A percentile compares a stretch with the other conserved stretches of the same genome.
Evolutionary conservation across 2,113 vertebrate genomes (phyloP).

Genomic region (Piaya cayana): DNA sequence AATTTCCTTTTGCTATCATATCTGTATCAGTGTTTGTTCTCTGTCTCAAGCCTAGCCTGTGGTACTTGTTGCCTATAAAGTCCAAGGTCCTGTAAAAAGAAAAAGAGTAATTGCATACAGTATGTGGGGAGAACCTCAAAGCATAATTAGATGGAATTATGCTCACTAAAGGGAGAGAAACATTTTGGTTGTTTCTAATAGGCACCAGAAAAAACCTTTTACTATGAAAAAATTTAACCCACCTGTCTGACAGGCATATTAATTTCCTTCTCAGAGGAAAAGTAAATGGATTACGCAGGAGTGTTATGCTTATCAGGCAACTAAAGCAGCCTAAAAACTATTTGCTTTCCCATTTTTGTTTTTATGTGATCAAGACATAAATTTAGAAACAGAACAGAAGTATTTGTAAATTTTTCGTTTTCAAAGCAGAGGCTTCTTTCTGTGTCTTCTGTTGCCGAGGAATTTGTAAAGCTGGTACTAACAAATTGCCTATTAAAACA

Average conservation of each 20-base stretch:
- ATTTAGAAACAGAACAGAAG: neutral
- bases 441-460: neutral
- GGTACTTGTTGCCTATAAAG: neutral
- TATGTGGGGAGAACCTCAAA: neutral
- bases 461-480: slow-evolving; percentile 1
- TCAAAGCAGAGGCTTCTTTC: neutral
- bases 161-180: neutral
- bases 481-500: slow-evolving; percentile 9
- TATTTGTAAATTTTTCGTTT: neutral
- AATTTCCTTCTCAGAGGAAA: slow-evolving; percentile 37
- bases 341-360: slow-evolving; percentile 22
- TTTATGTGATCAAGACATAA: neutral
- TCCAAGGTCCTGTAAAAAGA: neutral
- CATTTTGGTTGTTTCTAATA: slow-evolving; percentile 7
- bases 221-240: neutral
- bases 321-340: neutral
- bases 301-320: slow-evolving; percentile 56
- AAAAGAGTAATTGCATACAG: neutral
- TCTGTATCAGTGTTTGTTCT: neutral
- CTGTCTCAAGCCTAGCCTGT: accelerated
- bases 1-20: neutral
- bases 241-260: slow-evolving; percentile 37
- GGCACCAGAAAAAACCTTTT: slow-evolving; percentile 25
- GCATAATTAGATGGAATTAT: slow-evolving; percentile 28
- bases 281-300: slow-evolving; percentile 33